Percentiles rank a stretch among this genome's conserved stretches.
These are phyloP conservation scores for Desoria tigrina DNA, from an alignment of 2,888 invertebrate species.

Conservation along the genomic window DNA sequence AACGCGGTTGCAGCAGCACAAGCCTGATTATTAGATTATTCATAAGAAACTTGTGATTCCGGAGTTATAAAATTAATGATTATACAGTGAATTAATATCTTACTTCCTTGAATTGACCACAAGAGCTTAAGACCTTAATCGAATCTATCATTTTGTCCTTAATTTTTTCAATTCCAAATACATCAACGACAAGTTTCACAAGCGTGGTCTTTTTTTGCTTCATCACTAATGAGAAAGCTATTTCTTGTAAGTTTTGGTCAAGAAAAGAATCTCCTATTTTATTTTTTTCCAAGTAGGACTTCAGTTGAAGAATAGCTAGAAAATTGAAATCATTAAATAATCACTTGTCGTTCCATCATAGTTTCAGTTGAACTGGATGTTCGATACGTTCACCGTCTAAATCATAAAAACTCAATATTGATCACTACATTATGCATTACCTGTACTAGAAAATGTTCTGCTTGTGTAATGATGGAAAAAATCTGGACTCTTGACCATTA, in stretches of 20 bases:
- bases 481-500: constrained; percentile 3
- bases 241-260: constrained; percentile 60
- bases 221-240: constrained; percentile 72
- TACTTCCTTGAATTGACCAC: constrained; percentile 69
- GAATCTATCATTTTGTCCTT: constrained; percentile 66
- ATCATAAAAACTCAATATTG: too few relatives aligned
- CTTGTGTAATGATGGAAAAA: not conserved
- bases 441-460: not conserved
- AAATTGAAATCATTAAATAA: too few relatives aligned
- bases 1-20: constrained; percentile 61
- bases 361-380: too few relatives aligned
- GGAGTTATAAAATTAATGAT: constrained; percentile 24
- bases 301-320: too few relatives aligned
- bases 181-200: constrained; percentile 65
- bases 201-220: constrained; percentile 67
- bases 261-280: not conserved
- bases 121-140: constrained; percentile 63
- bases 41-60: constrained; percentile 33
- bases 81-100: constrained; percentile 4
- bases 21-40: constrained; percentile 59
- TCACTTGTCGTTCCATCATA: too few relatives aligned
- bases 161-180: constrained; percentile 66
- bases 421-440: not conserved
- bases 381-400: too few relatives aligned
- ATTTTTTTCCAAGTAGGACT: too few relatives aligned